phyloP scores from a whole-genome alignment of 1,140 invertebrate genomes.

The Halotydeus destructor region DNA sequence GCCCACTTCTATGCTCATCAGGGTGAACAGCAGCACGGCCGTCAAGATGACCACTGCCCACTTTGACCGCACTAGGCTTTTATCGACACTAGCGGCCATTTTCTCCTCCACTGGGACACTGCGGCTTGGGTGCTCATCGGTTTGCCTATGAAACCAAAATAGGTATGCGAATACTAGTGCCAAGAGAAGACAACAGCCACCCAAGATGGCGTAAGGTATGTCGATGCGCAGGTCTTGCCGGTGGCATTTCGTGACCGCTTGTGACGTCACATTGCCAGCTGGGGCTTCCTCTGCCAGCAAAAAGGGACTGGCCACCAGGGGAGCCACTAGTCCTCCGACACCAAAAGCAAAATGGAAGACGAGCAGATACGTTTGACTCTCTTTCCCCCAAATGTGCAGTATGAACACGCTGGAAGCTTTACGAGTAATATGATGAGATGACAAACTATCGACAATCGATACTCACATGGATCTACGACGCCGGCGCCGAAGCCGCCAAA shows the following conservation, averaged over 20 bases:
- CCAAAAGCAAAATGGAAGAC: constrained; percentile 32
- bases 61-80: no score
- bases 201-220: neutral
- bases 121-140: neutral
- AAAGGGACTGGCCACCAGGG: constrained; percentile 28
- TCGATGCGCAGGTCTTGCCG: neutral
- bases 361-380: constrained; percentile 31
- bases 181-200: neutral
- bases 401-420: constrained; percentile 27
- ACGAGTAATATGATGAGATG: no score
- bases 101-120: neutral
- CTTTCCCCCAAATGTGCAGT: constrained; percentile 29
- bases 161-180: neutral
- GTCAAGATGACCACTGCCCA: no score
- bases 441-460: no score
- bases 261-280: neutral
- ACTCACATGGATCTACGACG: no score
- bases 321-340: constrained; percentile 30
- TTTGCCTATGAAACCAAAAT: neutral
- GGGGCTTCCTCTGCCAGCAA: constrained; percentile 15
- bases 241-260: neutral
- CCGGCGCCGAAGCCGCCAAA: no score
- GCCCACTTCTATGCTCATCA: no score
- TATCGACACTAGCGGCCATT: no score
- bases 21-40: no score